Evolutionary conservation across 2,797 vertebrate species (phyloP), one percentile per base, ranked within the genome.

Genomic region (Danio jaintianensis): DNA sequence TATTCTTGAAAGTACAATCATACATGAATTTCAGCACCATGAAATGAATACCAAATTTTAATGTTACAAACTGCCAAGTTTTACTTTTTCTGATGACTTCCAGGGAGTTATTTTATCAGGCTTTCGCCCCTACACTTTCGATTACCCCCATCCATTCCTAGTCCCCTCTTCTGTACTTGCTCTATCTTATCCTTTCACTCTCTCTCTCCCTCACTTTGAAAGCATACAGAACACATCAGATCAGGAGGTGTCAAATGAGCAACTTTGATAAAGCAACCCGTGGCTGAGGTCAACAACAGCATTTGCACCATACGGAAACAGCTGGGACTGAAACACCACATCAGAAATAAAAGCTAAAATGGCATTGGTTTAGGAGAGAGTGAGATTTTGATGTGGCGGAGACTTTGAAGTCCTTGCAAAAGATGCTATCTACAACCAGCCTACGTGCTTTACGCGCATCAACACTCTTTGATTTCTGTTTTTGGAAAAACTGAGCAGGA

Each of bases 21-120:
- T n/a, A n/a, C n/a, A n/a, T n/a, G n/a, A n/a, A n/a, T n/a, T n/a
- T n/a, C n/a, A n/a, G n/a, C n/a, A n/a, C n/a, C n/a, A n/a, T n/a
- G n/a, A n/a, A n/a, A n/a, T n/a, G n/a, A n/a, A n/a, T n/a, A n/a
- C n/a, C n/a, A n/a, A n/a, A n/a, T n/a, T n/a, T n/a, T n/a, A n/a
- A n/a, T n/a, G n/a, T n/a, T n/a, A n/a, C n/a, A n/a, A n/a, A n/a
- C n/a, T n/a, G n/a, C n/a, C n/a, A n/a, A n/a, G 29, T 29, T 29
- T 29, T 29, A 29, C 29, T 29, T n/a, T 29, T 3, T 69, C 69
- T 63, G 70, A 70, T 70, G 72, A 75, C 75, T 47, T 59, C 59
- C 42, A 47, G 56, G 62, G 80, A 82, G 77, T 62, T 80, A 80
- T 84, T 81, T 74, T 75, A 62, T 71, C 53, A 29, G 52, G 43